A percentile compares a stretch with the other conserved stretches of the same genome.
Conservation (phyloP, 2,113 vertebrate genomes). For the Physeter macrocephalus region DNA sequence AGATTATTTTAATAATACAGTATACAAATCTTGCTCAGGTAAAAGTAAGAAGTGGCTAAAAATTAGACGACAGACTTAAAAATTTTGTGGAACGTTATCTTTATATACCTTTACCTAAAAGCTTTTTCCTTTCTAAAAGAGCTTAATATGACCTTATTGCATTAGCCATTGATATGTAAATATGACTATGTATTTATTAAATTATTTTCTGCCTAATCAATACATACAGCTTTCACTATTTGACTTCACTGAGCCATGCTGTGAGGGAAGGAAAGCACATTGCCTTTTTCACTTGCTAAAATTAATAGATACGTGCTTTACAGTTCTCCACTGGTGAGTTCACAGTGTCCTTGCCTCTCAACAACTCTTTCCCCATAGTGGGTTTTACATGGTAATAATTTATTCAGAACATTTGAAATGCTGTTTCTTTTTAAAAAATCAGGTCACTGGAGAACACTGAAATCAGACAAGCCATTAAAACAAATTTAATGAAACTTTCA, state of each 20-base stretch:
- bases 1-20: not conserved
- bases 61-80: not conserved
- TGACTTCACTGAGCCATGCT: not conserved
- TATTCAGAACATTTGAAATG: conserved; percentile 72
- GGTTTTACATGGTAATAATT: conserved; percentile 66
- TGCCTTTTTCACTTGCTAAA: conserved; percentile 40
- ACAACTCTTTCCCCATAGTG: conserved; percentile 45
- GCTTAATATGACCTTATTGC: not conserved
- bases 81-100: not conserved
- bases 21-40: not conserved
- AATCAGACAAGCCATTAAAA: conserved; percentile 74
- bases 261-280: not conserved
- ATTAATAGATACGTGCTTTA: conserved; percentile 8
- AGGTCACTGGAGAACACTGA: conserved; percentile 71
- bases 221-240: not conserved
- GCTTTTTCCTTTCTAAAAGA: not conserved
- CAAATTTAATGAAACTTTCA: conserved; percentile 74
- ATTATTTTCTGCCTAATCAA: not conserved
- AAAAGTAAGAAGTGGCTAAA: not conserved
- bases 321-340: not conserved
- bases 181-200: not conserved
- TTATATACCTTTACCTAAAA: not conserved
- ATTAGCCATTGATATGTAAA: not conserved
- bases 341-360: conserved; percentile 42
- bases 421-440: conserved; percentile 72